Conservation (phyloP, 2,113 vertebrate species). For the Penelope pileata region DNA sequence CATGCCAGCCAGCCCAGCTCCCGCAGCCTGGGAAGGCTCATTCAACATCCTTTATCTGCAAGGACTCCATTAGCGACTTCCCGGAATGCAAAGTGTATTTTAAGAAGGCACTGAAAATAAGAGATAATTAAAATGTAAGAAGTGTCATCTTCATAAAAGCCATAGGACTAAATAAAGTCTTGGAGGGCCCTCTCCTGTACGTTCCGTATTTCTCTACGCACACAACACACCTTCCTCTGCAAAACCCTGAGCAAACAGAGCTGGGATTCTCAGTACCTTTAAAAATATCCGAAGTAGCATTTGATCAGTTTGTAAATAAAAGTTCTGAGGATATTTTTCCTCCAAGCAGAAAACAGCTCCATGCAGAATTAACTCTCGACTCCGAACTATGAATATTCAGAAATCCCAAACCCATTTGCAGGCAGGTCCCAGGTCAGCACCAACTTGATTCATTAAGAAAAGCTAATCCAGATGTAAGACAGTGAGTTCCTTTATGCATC, state of each 20-base stretch:
- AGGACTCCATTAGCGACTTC: conserved; percentile 48
- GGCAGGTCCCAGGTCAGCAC: not conserved
- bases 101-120: not conserved
- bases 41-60: conserved; percentile 10
- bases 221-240: conserved; percentile 10
- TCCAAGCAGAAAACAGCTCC: not conserved
- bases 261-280: not conserved
- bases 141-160: conserved; percentile 69
- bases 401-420: conserved; percentile 1
- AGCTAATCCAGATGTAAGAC: not conserved
- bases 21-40: not conserved
- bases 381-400: not conserved
- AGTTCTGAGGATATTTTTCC: not conserved
- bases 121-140: conserved; percentile 58
- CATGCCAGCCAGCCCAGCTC: not conserved
- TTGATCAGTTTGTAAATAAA: not conserved
- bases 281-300: not conserved
- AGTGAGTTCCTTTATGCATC: not conserved
- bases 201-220: conserved; percentile 15
- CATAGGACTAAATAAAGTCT: conserved; percentile 69
- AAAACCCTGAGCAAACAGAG: not conserved
- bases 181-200: conserved; percentile 78
- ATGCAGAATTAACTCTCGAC: conserved; percentile 1
- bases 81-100: not conserved
- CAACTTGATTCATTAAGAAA: not conserved